These are phyloP conservation scores for Mesochorus sp. DNA, from an alignment of 2,888 invertebrate species.

Conservation along the genomic window DNA sequence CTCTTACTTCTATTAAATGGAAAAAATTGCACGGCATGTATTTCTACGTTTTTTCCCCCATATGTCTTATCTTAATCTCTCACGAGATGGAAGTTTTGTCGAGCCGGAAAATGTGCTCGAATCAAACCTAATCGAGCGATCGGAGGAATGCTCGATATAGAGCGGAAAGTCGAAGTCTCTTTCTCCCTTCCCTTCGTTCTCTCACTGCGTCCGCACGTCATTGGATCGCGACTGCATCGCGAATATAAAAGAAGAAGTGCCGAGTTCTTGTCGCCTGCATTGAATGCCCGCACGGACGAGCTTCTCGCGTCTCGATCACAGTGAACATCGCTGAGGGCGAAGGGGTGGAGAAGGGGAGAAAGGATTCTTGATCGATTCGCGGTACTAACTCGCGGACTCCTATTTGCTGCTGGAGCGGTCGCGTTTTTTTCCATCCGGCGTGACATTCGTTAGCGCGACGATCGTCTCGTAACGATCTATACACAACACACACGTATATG, in stretches of 20 bases:
- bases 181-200: constrained; percentile 25
- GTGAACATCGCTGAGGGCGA: background rate
- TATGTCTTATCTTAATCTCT: background rate
- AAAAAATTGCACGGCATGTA: background rate
- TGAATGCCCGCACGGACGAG: constrained; percentile 33
- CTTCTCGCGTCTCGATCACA: background rate
- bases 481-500: background rate
- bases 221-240: constrained; percentile 23
- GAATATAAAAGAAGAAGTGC: constrained; percentile 30
- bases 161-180: constrained; percentile 19
- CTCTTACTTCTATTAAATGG: no score
- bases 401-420: constrained; percentile 40
- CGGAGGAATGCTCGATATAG: constrained; percentile 9
- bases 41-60: background rate
- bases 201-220: constrained; percentile 29
- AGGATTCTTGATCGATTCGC: constrained; percentile 61
- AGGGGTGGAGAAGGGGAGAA: background rate
- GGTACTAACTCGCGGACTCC: constrained; percentile 42
- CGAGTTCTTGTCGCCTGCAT: constrained; percentile 45
- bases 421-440: constrained; percentile 44
- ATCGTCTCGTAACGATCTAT: constrained; percentile 21
- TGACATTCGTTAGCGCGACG: constrained; percentile 61
- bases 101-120: constrained; percentile 12
- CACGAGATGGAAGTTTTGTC: background rate
- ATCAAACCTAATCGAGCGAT: constrained; percentile 39